Evolutionary conservation across 2,888 invertebrate species (phyloP).

Genomic region (Nomada hirtipes): DNA sequence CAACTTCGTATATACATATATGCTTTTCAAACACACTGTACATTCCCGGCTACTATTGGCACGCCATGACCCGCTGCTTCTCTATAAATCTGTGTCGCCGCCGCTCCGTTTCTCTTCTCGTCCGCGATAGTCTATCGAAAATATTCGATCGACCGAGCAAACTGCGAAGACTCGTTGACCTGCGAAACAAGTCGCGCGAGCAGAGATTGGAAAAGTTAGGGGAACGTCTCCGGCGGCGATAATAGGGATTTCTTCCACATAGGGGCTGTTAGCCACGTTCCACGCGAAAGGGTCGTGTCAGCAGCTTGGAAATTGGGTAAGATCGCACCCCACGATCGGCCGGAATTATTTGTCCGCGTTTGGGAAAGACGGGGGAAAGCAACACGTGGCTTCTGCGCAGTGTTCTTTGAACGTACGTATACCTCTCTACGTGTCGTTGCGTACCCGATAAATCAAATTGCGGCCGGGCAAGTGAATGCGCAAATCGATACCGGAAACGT

Average conservation of each 20-base stretch:
- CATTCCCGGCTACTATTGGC: slow-evolving; percentile 40
- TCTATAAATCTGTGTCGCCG: slow-evolving; percentile 52
- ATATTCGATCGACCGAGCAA: slow-evolving; percentile 56
- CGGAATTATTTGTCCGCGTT: slow-evolving; percentile 21
- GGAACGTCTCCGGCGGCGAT: slow-evolving; percentile 13
- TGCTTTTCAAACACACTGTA: background rate
- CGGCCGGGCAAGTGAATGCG: background rate
- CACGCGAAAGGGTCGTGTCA: slow-evolving; percentile 15
- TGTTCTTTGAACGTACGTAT: slow-evolving; percentile 1
- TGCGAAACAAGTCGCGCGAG: slow-evolving; percentile 50
- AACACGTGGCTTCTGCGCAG: slow-evolving; percentile 40
- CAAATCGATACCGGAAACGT: slow-evolving; percentile 13
- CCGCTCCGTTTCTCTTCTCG: background rate
- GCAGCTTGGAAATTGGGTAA: too few relatives aligned
- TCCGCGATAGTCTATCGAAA: slow-evolving; percentile 50
- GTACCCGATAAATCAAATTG: slow-evolving; percentile 22
- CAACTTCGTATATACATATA: too few relatives aligned
- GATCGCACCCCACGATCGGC: background rate
- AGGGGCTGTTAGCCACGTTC: background rate
- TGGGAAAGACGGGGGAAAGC: slow-evolving; percentile 12
- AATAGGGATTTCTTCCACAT: slow-evolving; percentile 27
- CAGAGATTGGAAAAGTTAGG: slow-evolving; percentile 46
- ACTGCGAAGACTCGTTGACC: slow-evolving; percentile 59
- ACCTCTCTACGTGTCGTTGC: slow-evolving; percentile 8
- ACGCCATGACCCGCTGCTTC: slow-evolving; percentile 52